Conservation (phyloP, 2,888 invertebrate species). For the Chorisops tibialis region DNA sequence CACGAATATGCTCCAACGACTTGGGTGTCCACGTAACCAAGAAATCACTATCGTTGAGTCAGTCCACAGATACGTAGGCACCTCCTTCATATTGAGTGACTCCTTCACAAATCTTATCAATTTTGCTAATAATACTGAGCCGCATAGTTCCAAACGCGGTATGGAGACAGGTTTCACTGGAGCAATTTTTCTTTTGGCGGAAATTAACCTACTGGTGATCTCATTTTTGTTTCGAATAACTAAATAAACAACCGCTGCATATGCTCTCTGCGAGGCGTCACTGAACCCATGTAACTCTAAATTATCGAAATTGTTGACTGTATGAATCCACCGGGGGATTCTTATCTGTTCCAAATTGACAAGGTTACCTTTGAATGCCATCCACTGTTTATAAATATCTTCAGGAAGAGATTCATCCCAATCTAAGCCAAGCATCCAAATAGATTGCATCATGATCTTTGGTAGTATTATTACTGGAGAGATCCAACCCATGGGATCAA, state of each 20-base stretch:
- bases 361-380: background rate
- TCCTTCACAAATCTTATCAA: background rate
- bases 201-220: background rate
- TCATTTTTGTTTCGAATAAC: background rate
- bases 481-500: slow-evolving; percentile 27
- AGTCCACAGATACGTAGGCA: background rate
- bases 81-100: background rate
- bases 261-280: background rate
- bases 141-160: background rate
- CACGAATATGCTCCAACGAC: background rate
- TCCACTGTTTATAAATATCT: background rate
- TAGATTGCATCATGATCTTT: slow-evolving; percentile 29
- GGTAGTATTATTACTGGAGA: slow-evolving; percentile 22
- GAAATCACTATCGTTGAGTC: background rate
- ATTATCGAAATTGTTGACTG: background rate
- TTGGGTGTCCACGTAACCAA: background rate
- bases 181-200: background rate
- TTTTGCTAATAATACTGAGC: background rate
- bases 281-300: background rate
- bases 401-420: slow-evolving; percentile 26
- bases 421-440: slow-evolving; percentile 25
- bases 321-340: background rate
- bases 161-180: background rate
- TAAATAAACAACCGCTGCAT: background rate
- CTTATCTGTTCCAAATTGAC: background rate